phyloP scores from a whole-genome alignment of 92 coral and sea anemone genomes.

The Heteractis magnifica region DNA sequence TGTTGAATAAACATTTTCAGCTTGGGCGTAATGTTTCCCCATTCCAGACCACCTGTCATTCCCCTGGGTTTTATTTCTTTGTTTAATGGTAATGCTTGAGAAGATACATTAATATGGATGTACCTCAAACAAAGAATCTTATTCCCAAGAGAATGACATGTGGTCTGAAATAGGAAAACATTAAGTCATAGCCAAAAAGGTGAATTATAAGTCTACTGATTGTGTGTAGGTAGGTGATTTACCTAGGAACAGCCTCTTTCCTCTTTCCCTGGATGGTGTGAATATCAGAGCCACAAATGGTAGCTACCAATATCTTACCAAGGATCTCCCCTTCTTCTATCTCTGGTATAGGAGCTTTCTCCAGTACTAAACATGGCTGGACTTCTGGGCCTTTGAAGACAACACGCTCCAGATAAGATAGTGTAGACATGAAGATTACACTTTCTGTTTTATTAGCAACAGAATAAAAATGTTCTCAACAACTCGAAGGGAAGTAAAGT shows the following conservation, averaged over 20 bases:
- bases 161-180: too few relatives aligned
- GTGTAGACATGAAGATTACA: background rate
- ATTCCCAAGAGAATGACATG: too few relatives aligned
- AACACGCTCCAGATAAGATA: conserved; percentile 39
- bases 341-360: conserved; percentile 63
- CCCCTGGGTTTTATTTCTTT: too few relatives aligned
- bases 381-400: conserved; percentile 71
- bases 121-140: too few relatives aligned
- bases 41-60: too few relatives aligned
- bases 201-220: too few relatives aligned
- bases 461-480: background rate
- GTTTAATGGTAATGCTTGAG: too few relatives aligned
- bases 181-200: too few relatives aligned
- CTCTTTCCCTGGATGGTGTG: conserved; percentile 86
- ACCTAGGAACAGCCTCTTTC: conserved; percentile 86
- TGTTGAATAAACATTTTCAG: too few relatives aligned
- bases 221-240: too few relatives aligned
- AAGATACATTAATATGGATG: too few relatives aligned
- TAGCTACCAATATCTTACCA: conserved; percentile 67
- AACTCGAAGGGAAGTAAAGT: background rate
- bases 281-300: conserved; percentile 95
- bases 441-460: background rate
- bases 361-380: conserved; percentile 57
- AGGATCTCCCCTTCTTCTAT: conserved; percentile 84
- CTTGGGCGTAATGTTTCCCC: too few relatives aligned